phyloP scores from a whole-genome alignment of 2,888 invertebrate species.

The Campaea margaritaria region DNA sequence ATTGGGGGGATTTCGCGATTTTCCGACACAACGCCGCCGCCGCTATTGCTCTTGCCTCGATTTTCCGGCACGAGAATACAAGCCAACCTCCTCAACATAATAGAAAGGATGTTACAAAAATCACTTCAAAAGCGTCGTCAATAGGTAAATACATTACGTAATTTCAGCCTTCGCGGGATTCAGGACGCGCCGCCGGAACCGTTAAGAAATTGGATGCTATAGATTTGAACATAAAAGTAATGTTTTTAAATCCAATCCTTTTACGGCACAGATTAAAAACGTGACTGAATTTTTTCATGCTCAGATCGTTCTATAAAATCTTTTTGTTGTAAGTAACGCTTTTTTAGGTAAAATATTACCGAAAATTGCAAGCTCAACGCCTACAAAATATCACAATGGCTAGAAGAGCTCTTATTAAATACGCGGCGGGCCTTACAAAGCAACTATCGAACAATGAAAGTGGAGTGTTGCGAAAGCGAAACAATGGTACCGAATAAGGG shows the following conservation, averaged over 20 bases:
- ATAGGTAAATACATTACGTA: slow-evolving; percentile 42
- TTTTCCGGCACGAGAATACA: slow-evolving; percentile 54
- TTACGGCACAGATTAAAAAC: slow-evolving; percentile 36
- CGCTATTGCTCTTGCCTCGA: slow-evolving; percentile 49
- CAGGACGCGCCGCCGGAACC: slow-evolving; percentile 27
- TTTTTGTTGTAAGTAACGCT: slow-evolving; percentile 16
- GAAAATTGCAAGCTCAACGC: slow-evolving; percentile 29
- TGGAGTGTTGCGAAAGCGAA: slow-evolving; percentile 58
- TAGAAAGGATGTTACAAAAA: slow-evolving; percentile 47
- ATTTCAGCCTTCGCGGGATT: slow-evolving; percentile 32
- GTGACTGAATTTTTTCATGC: slow-evolving; percentile 33
- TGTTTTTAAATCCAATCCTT: slow-evolving; percentile 35
- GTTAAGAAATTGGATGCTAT: slow-evolving; percentile 42
- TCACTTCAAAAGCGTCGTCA: slow-evolving; percentile 37
- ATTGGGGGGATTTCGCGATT: slow-evolving; percentile 65
- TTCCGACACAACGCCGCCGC: slow-evolving; percentile 59
- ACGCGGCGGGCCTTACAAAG: slow-evolving; percentile 50
- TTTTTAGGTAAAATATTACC: slow-evolving; percentile 18
- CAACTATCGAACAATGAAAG: slow-evolving; percentile 59
- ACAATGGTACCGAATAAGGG: slow-evolving; percentile 59
- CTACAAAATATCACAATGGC: slow-evolving; percentile 33
- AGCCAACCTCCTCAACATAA: slow-evolving; percentile 49
- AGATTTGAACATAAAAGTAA: slow-evolving; percentile 33
- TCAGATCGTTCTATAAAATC: slow-evolving; percentile 9
- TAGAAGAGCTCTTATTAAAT: slow-evolving; percentile 57